Conservation (phyloP, 2,113 vertebrate genomes). For the Hydrolagus affinis region DNA sequence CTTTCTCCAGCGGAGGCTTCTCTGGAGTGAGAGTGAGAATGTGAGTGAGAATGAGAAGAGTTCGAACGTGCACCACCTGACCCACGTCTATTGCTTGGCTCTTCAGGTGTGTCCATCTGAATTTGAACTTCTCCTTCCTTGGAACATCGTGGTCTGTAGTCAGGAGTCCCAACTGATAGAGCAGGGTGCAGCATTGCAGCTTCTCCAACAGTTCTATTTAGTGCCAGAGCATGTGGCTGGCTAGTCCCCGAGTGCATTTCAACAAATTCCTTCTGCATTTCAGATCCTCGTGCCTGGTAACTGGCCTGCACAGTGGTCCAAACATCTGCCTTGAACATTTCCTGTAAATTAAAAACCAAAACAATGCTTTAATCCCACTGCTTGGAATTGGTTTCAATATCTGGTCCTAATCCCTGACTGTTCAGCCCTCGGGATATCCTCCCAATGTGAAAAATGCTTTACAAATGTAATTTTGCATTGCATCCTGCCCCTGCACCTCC, state of each 20-base stretch:
- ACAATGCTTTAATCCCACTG: background rate
- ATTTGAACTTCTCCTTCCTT: conserved; percentile 60
- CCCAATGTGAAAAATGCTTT: no score
- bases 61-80: conserved; percentile 53
- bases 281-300: background rate
- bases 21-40: conserved; percentile 43
- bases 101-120: conserved; percentile 53
- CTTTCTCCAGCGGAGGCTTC: conserved; percentile 41
- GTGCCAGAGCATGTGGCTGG: conserved; percentile 51
- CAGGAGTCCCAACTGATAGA: conserved; percentile 45
- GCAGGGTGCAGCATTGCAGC: conserved; percentile 51
- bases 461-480: no score
- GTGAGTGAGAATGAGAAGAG: conserved; percentile 48
- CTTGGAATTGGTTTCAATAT: background rate
- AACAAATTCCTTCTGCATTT: conserved; percentile 23
- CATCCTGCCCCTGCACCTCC: no score
- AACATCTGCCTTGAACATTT: background rate
- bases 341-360: conserved; percentile 16
- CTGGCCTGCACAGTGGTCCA: background rate
- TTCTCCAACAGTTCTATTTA: conserved; percentile 42
- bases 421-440: no score
- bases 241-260: conserved; percentile 65
- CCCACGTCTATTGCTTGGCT: conserved; percentile 46
- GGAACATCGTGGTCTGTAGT: conserved; percentile 41
- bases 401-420: no score